These are phyloP conservation scores for Myopa tessellatipennis DNA, from an alignment of 2,888 invertebrate species.

Conservation along the genomic window DNA sequence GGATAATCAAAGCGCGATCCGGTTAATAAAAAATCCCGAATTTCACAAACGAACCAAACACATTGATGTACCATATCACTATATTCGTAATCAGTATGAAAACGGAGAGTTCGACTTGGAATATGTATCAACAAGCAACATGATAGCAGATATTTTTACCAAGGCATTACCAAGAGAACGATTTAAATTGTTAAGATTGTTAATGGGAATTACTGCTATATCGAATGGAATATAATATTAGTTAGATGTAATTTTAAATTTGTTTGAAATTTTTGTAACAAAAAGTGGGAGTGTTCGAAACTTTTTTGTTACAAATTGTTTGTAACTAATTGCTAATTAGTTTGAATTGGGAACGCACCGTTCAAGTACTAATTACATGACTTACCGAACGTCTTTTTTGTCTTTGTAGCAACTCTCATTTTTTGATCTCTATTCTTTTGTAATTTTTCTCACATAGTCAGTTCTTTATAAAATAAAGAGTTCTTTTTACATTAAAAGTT, in stretches of 20 bases:
- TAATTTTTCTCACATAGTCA: too few relatives aligned
- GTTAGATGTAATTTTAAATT: too few relatives aligned
- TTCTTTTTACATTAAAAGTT: background rate
- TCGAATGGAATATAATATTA: too few relatives aligned
- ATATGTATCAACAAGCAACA: background rate
- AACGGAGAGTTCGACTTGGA: background rate
- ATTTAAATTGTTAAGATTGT: background rate
- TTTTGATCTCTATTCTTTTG: too few relatives aligned
- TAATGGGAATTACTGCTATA: background rate
- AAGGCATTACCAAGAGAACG: background rate
- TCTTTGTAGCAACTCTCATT: too few relatives aligned
- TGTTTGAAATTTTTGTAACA: too few relatives aligned
- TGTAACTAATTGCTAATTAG: too few relatives aligned
- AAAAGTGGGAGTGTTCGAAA: too few relatives aligned
- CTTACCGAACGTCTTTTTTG: too few relatives aligned
- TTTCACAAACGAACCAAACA: background rate
- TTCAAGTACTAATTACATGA: too few relatives aligned
- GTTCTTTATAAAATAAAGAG: background rate
- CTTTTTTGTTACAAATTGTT: too few relatives aligned
- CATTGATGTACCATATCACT: background rate
- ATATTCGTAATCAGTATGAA: constrained; percentile 18
- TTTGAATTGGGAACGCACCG: too few relatives aligned
- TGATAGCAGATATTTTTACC: background rate
- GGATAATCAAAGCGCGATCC: background rate
- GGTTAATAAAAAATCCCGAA: background rate